Base-by-base conservation (phyloP, 1,140 invertebrate species). In the fruit fly (Drosophila melanogaster) region DNA sequence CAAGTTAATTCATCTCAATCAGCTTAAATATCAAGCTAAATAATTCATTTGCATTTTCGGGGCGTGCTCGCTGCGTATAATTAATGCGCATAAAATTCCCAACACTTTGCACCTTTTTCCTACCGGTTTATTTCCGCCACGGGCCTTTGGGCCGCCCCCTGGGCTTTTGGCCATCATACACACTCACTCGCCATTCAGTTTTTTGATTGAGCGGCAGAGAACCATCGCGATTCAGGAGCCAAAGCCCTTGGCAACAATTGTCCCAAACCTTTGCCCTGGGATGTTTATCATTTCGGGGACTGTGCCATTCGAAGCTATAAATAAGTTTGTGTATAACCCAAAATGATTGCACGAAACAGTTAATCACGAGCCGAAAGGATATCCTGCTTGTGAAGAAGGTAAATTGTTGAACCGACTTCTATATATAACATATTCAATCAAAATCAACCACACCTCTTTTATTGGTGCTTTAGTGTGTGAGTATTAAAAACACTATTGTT, bases 61-160 rank as follows among this genome's bases (percentile, higher is more conserved):
- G 57, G 46, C 59, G 50, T 41, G 50, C 66, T 55, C 37, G 22
- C 33, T 51, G 54, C 71, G 67, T 70, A 70, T 86, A 86, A 86
- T 86, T 86, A 86, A 86, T 86, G 78, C 81, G 81, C 81, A 86
- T 86, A 86, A 86, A 86, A 81, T 78, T 59, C 65, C 81, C 53
- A 69, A 38, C 49, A 55, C 66, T 70, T 56, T 69, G 47, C 77
- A 81, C 77, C 81, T 86, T 80, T 66, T 85, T 71, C 37, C 41
- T 46, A 43, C 51, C 59, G 19, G 54, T 73, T 64, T 53, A 46
- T 70, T 70, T 61, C 43, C 41, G 56, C 41, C 37, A 15, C 17
- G 53, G 35, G n/a, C 37, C 46, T 49, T 58, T 72, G 53, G 50
- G 37, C 50, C 12, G 12, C 55, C 40, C 17, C n/a, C 24, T 41